phyloP scores from a whole-genome alignment of 2,888 invertebrate species.

The Agapostemon virescens region DNA sequence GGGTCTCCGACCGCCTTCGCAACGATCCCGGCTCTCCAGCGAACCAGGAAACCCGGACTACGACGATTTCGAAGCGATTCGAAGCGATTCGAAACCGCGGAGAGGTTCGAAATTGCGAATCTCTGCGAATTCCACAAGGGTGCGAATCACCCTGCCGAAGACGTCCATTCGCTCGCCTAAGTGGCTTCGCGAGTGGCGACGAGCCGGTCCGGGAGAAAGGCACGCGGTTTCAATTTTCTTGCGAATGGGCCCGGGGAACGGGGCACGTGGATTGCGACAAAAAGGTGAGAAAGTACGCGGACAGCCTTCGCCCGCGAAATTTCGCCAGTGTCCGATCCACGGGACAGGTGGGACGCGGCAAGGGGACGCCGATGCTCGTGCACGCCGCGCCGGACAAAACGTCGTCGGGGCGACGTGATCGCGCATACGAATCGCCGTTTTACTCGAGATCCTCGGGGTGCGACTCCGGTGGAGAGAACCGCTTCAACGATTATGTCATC shows the following conservation, averaged over 20 bases:
- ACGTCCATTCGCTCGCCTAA: not conserved
- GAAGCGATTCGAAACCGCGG: too few relatives aligned
- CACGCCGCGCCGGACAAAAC: slow-evolving; percentile 18
- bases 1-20: not conserved
- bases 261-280: slow-evolving; percentile 36
- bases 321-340: slow-evolving; percentile 35
- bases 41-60: not conserved
- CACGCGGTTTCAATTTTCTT: slow-evolving; percentile 19
- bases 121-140: not conserved
- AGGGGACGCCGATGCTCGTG: not conserved
- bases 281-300: slow-evolving; percentile 42
- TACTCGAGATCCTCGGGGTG: slow-evolving; percentile 1
- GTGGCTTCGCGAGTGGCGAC: not conserved
- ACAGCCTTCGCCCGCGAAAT: slow-evolving; percentile 39
- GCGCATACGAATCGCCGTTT: slow-evolving; percentile 39
- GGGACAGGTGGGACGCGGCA: not conserved
- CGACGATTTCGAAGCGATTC: not conserved
- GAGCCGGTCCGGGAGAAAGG: slow-evolving; percentile 16
- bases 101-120: too few relatives aligned
- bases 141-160: not conserved
- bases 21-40: not conserved
- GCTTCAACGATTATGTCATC: slow-evolving; percentile 3
- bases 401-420: slow-evolving; percentile 21
- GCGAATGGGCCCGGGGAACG: slow-evolving; percentile 27
- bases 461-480: not conserved